Evolutionary conservation across 2,797 vertebrate species (phyloP), one percentile per base, ranked within the genome.

Genomic region (Xenopus petersii): DNA sequence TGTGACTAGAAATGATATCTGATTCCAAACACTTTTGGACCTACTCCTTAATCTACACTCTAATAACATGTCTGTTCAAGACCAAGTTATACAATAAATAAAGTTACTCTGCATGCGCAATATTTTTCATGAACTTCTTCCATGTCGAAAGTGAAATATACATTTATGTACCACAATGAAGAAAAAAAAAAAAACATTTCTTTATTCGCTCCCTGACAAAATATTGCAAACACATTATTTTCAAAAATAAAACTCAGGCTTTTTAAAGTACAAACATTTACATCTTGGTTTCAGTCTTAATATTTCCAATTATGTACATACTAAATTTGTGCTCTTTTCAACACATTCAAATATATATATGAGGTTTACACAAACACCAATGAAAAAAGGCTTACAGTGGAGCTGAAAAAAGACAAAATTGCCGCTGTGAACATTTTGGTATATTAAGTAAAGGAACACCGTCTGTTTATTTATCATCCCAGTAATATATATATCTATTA

Each of bases 251-350:
- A 87, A 85, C 82, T 80, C 80, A 82, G 80, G 82, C 86, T 88
- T 85, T 84, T 81, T 72, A 82, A 87, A 89, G 79, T 85, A 87
- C 80, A 86, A 88, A 88, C 86, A 85, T 87, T 85, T 86, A 88
- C 86, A 88, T 83, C 84, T 85, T 12, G 69, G 84, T 83, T 82
- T 79, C 82, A 82, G 54, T 33, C 64, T 21, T 21, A 69, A 62
- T 73, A 74, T 80, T 69, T 84, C 83, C 83, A 80, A 73, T 84
- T 83, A 86, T 83, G 83, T 87, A 85, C 87, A 84, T 74, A 74
- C n/a, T 81, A 79, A 81, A 80, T 80, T 80, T 85, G 85, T 87
- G 87, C 81, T 88, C 81, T 79, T 78, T 71, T 80, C 79, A 71
- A 81, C 77, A 79, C 81, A 85, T 79, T 85, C 82, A 80, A 42